A percentile compares a stretch with the other conserved stretches of the same genome.
Conservation (phyloP, 1,140 invertebrate species). For the Brachionus calyciflorus region DNA sequence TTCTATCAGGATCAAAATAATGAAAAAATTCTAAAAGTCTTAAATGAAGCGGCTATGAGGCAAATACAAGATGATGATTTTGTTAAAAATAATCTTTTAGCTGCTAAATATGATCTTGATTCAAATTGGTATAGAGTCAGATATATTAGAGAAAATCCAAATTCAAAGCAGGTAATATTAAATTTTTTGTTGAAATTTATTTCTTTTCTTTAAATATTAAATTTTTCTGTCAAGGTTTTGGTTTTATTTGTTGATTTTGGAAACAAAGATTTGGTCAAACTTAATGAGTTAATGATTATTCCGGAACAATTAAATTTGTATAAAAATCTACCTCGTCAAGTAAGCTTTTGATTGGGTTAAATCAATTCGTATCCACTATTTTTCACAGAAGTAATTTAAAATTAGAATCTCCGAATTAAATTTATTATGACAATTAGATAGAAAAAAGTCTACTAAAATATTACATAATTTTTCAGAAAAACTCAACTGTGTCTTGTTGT, state of each 20-base stretch:
- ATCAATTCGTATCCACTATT: too few relatives aligned
- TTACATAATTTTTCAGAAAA: too few relatives aligned
- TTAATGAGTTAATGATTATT: not conserved
- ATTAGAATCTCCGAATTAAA: too few relatives aligned
- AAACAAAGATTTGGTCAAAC: not conserved
- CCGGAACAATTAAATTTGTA: not conserved
- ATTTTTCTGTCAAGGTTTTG: not conserved
- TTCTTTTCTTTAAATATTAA: too few relatives aligned
- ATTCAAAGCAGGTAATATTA: constrained; percentile 1
- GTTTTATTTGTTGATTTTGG: constrained; percentile 34
- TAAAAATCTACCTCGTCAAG: constrained; percentile 3
- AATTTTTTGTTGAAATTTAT: too few relatives aligned
- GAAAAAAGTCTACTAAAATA: too few relatives aligned
- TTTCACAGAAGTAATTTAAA: too few relatives aligned
- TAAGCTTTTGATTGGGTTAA: too few relatives aligned
- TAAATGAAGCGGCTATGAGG: not conserved
- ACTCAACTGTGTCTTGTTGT: too few relatives aligned
- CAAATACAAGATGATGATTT: not conserved
- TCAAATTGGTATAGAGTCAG: constrained; percentile 12
- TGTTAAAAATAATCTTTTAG: not conserved
- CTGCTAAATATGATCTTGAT: constrained; percentile 1
- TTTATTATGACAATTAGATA: too few relatives aligned
- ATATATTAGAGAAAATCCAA: not conserved
- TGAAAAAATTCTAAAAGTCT: not conserved
- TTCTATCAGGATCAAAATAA: constrained; percentile 6